These are phyloP conservation scores for Plusia festucae DNA, from an alignment of 2,888 invertebrate genomes.

Conservation along the genomic window DNA sequence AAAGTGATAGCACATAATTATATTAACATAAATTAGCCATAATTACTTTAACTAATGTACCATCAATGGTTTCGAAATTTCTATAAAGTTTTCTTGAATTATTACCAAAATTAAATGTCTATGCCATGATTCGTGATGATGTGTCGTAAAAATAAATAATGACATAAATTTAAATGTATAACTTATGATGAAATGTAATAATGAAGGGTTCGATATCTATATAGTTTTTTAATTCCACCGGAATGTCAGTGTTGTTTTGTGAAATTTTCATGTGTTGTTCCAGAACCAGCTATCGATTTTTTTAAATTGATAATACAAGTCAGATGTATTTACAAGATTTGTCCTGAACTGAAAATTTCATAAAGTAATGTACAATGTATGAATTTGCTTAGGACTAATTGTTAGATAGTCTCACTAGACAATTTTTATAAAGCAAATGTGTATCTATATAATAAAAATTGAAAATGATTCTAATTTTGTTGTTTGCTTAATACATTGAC, in stretches of 20 bases:
- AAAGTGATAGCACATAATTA: constrained; percentile 19
- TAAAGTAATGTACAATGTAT: constrained; percentile 59
- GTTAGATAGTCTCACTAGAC: constrained; percentile 81
- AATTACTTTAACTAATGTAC: constrained; percentile 32
- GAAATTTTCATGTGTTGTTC: constrained; percentile 42
- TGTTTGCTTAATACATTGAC: constrained; percentile 22
- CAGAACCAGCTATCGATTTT: background rate
- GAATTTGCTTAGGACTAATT: constrained; percentile 77
- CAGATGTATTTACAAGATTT: constrained; percentile 33
- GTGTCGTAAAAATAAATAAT: constrained; percentile 35
- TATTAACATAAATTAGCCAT: constrained; percentile 35
- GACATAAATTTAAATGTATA: constrained; percentile 49
- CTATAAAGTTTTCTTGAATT: background rate
- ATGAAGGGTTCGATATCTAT: constrained; percentile 51
- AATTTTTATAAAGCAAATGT: constrained; percentile 82
- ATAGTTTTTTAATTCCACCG: constrained; percentile 60
- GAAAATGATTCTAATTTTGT: constrained; percentile 61
- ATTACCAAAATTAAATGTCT: background rate
- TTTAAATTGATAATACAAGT: constrained; percentile 33
- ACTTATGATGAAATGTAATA: constrained; percentile 54
- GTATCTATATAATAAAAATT: constrained; percentile 82
- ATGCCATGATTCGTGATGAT: constrained; percentile 12
- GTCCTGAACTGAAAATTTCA: constrained; percentile 49
- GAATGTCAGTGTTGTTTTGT: constrained; percentile 50
- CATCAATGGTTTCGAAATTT: constrained; percentile 14